Evolutionary conservation across 1,140 invertebrate species (phyloP), one percentile per base, ranked within the genome.

Genomic region (Pantala flavescens): DNA sequence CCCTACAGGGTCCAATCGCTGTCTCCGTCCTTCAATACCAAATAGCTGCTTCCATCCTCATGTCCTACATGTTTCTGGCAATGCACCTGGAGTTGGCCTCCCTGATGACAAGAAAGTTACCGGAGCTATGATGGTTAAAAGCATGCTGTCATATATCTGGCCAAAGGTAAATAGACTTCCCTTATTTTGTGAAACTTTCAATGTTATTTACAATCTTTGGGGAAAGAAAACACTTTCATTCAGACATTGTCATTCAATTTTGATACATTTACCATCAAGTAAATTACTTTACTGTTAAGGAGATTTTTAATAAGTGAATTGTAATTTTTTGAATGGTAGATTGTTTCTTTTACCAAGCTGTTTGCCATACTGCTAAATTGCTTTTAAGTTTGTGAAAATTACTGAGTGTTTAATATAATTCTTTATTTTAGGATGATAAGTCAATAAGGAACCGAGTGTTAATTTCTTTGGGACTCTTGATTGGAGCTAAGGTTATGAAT

Each of bases 81-180:
- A 16, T 5, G 14, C 19, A 23, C 36, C 36, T 19, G 24, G 36
- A 49, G 73, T 42, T 14, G 73, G 63, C 43, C 73, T 74, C 16
- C 70, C 75, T 23, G 73, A 75, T 23, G 75, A 74, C 3, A 76
- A 78, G 63, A 78, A 83, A 70, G 89, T 97, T 23, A 89, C 88
- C 2, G 88, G 88, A 23, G 81, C 83, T 77, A 89, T 97, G 78
- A 97, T 99, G 90, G 80, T 98, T 1, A 87, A 87, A 77, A 90
- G 90, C 71, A 96, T 99, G 93, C 81, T 96, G 78, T 85, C 87
- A 70, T 97, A 98, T 85, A 93, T 99, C 75, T 99, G 98, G 98
- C 98, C 98, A 36, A 92, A 92, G 85, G 91, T 91, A 85, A 74
- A 36, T 5, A 36, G 28, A 36, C 28, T 36, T 2, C 28, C 9